Percentiles rank a stretch among this genome's conserved stretches.
Conservation (phyloP, 2,888 invertebrate species). For the Eubasilissa splendida region DNA sequence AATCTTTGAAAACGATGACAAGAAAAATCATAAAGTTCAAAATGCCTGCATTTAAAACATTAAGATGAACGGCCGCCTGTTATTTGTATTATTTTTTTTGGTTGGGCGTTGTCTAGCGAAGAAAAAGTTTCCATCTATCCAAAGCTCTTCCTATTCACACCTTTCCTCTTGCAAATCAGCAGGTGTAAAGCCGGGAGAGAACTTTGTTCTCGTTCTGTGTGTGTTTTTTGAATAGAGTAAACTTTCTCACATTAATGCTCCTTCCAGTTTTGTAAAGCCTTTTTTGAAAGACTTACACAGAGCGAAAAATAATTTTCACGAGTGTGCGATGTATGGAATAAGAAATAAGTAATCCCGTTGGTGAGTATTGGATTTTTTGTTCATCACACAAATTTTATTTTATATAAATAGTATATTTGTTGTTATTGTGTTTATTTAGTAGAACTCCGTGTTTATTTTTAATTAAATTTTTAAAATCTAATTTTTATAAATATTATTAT, state of each 20-base stretch:
- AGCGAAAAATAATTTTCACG: conserved; percentile 28
- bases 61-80: conserved; percentile 3
- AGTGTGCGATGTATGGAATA: not conserved
- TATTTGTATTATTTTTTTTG: conserved; percentile 40
- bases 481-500: too few relatives aligned
- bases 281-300: conserved; percentile 18
- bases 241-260: conserved; percentile 43
- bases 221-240: conserved; percentile 45
- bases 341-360: not conserved
- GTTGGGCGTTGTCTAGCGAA: not conserved
- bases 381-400: too few relatives aligned
- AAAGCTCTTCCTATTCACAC: conserved; percentile 44
- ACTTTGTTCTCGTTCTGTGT: conserved; percentile 49
- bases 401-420: too few relatives aligned
- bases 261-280: conserved; percentile 19
- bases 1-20: too few relatives aligned
- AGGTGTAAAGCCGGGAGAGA: conserved; percentile 50
- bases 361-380: too few relatives aligned
- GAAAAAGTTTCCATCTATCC: conserved; percentile 31
- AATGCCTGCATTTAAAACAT: not conserved
- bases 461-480: too few relatives aligned
- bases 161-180: conserved; percentile 53
- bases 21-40: too few relatives aligned
- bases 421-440: too few relatives aligned
- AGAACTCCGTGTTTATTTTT: too few relatives aligned